These are phyloP conservation scores for Trissonchulus latispiculum DNA, from an alignment of 2,888 invertebrate species.

Conservation along the genomic window DNA sequence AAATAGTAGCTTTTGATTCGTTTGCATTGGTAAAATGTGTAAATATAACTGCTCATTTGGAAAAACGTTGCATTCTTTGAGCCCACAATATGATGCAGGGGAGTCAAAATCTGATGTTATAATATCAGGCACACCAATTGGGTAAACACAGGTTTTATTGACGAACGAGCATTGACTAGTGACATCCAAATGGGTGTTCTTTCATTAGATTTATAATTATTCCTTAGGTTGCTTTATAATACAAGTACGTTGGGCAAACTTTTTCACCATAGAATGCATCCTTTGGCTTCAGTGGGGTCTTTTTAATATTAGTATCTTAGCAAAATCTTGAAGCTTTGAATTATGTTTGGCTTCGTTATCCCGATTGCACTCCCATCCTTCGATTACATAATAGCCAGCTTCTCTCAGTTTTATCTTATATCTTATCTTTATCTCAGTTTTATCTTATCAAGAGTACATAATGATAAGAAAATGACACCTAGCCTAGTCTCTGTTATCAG, in stretches of 20 bases:
- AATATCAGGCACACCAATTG: conserved; percentile 24
- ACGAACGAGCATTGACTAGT: conserved; percentile 34
- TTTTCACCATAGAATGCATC: too few species aligned
- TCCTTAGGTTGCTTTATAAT: conserved; percentile 27
- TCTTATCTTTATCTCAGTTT: too few species aligned
- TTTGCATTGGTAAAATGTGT: conserved; percentile 34
- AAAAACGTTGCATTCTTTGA: conserved; percentile 33
- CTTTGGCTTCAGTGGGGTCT: too few species aligned
- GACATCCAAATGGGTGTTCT: conserved; percentile 33
- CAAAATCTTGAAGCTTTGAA: too few species aligned
- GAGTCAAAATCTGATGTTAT: conserved; percentile 12
- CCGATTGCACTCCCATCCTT: too few species aligned
- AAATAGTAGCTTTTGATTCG: conserved; percentile 32
- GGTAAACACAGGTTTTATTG: conserved; percentile 31
- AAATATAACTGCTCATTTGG: conserved; percentile 33
- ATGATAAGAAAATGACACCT: too few species aligned
- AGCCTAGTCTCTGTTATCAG: too few species aligned
- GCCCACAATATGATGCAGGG: conserved; percentile 27
- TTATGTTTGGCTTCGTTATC: too few species aligned
- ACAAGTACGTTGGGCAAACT: conserved; percentile 32
- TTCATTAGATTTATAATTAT: conserved; percentile 26
- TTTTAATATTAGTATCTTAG: conserved; percentile 23
- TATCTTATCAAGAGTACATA: too few species aligned
- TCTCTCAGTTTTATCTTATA: conserved; percentile 21
- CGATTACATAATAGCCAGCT: too few species aligned